Conservation (phyloP, 30 jellyfish, hydroid and myxozoan species). For the Hydractinia echinata region DNA sequence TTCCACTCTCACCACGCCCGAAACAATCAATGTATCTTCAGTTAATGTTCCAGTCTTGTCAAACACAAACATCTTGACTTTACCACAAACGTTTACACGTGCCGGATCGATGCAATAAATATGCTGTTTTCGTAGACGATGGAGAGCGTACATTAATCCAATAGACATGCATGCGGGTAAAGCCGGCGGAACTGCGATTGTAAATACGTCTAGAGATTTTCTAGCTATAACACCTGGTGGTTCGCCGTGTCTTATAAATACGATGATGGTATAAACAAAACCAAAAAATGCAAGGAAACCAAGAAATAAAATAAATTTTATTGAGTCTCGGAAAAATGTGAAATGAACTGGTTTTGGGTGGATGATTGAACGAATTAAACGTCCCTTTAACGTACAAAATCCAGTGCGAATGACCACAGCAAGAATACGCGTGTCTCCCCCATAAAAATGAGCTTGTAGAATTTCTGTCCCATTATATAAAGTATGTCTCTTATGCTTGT, state of each 20-base stretch:
- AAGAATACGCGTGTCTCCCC: not conserved
- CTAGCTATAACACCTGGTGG: not conserved
- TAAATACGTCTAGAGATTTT: conserved; percentile 28
- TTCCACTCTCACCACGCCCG: not conserved
- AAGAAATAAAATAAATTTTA: conserved; percentile 20
- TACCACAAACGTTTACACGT: conserved; percentile 38
- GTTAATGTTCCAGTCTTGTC: conserved; percentile 64
- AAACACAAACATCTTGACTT: conserved; percentile 23
- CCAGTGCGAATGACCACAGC: conserved; percentile 51
- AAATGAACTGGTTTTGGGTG: conserved; percentile 39
- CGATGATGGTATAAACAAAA: conserved; percentile 25
- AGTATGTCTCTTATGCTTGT: conserved; percentile 30
- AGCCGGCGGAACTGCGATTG: conserved; percentile 46
- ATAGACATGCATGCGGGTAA: conserved; percentile 31
- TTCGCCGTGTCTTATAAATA: conserved; percentile 22
- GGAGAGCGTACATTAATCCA: conserved; percentile 34
- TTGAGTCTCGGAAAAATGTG: conserved; percentile 27
- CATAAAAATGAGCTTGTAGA: conserved; percentile 29
- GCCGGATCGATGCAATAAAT: conserved; percentile 43
- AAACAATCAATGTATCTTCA: conserved; percentile 25
- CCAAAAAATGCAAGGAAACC: conserved; percentile 34
- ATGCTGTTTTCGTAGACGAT: not conserved
- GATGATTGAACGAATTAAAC: conserved; percentile 30
- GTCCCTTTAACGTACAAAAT: conserved; percentile 43
- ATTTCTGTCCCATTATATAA: conserved; percentile 43